Percentiles rank a stretch among this genome's conserved stretches.
Conservation (phyloP, 2,888 invertebrate genomes). For the Hirtodrosophila duncani region DNA sequence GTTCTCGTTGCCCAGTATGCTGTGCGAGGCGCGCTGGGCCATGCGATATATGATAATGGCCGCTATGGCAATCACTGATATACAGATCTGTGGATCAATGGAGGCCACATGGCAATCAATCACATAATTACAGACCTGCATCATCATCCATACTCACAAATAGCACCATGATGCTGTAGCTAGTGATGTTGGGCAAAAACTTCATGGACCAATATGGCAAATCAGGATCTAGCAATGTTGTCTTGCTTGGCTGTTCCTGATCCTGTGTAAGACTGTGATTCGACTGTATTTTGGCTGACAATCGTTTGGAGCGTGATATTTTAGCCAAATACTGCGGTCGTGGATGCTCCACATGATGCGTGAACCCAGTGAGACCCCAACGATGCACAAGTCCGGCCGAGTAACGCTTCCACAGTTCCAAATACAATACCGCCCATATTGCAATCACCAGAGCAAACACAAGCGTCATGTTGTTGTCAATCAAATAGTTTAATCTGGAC, state of each 20-base stretch:
- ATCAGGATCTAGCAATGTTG: conserved; percentile 82
- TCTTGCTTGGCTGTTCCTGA: conserved; percentile 1
- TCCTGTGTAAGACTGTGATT: too few species aligned
- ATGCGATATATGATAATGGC: conserved; percentile 88
- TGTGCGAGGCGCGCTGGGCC: conserved; percentile 82
- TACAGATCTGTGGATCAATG: conserved; percentile 81
- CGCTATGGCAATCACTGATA: conserved; percentile 86
- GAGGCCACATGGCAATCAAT: too few species aligned
- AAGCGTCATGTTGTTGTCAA: conserved; percentile 89
- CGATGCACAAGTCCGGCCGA: conserved; percentile 87
- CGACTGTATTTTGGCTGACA: conserved; percentile 12
- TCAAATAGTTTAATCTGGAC: conserved; percentile 86
- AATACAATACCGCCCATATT: conserved; percentile 88
- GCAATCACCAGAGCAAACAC: conserved; percentile 90
- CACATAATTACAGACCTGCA: neutral
- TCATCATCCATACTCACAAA: conserved; percentile 60
- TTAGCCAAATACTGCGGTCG: conserved; percentile 86
- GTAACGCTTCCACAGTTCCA: conserved; percentile 91
- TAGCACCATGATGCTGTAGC: conserved; percentile 82
- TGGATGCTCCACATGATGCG: conserved; percentile 86
- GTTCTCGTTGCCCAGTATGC: conserved; percentile 79
- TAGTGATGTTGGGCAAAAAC: conserved; percentile 84
- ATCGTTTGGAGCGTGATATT: conserved; percentile 80
- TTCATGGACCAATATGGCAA: conserved; percentile 88
- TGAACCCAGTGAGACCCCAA: conserved; percentile 89